Evolutionary conservation across 35 echinoderm and acorn worm genomes (phyloP).

Genomic region (Lytechinus pictus): DNA sequence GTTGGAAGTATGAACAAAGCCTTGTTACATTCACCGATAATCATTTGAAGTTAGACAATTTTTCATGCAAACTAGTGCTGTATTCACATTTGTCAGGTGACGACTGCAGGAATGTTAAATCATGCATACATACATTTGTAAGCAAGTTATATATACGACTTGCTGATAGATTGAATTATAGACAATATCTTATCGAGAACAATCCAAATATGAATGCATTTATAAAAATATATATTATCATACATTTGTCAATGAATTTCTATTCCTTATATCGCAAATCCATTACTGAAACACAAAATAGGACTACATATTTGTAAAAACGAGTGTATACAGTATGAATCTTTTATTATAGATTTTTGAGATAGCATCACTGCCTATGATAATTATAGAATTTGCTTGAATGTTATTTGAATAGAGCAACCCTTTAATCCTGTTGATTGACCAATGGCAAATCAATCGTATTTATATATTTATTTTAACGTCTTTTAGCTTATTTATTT

Average conservation of each 20-base stretch:
- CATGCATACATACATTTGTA: background rate
- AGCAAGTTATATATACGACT: background rate
- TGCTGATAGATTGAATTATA: background rate
- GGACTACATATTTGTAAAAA: background rate
- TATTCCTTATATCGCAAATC: background rate
- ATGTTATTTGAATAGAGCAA: background rate
- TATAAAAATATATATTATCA: background rate
- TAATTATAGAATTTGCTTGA: background rate
- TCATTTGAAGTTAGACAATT: background rate
- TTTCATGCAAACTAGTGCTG: background rate
- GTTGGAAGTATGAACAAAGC: background rate
- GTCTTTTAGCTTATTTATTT: background rate
- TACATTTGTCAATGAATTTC: background rate
- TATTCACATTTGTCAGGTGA: constrained; percentile 5
- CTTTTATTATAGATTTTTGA: background rate
- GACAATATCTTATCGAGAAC: background rate
- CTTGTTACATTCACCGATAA: background rate
- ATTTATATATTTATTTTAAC: constrained; percentile 1
- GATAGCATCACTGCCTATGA: background rate
- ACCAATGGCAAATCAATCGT: background rate
- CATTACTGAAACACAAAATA: background rate
- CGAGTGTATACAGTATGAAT: background rate
- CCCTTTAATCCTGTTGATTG: background rate
- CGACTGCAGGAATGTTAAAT: background rate
- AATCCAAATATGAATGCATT: background rate